Evolutionary conservation across 2,113 vertebrate genomes (phyloP).

Genomic region (Hyla sarda): DNA sequence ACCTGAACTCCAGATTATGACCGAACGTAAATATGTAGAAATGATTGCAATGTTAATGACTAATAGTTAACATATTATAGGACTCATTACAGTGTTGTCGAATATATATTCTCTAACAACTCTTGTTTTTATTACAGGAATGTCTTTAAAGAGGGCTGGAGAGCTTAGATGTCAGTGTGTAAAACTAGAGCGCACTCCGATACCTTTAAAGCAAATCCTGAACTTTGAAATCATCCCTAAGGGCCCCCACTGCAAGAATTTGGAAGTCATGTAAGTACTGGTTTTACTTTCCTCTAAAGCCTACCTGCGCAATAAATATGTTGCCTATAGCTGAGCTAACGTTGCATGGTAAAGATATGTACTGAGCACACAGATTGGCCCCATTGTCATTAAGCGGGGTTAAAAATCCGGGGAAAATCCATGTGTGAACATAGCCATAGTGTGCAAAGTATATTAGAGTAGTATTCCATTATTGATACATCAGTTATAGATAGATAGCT

Average conservation of each 20-base stretch:
- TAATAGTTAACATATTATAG: not conserved
- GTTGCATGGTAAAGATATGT: too few relatives aligned
- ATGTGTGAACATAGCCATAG: too few relatives aligned
- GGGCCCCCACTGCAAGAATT: slow-evolving; percentile 60
- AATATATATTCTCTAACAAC: not conserved
- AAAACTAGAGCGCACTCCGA: slow-evolving; percentile 8
- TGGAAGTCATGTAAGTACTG: slow-evolving; percentile 65
- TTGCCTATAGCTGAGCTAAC: not conserved
- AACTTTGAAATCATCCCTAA: slow-evolving; percentile 59
- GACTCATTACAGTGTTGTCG: not conserved
- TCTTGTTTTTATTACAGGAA: slow-evolving; percentile 63
- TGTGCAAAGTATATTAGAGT: too few relatives aligned
- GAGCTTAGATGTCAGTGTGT: slow-evolving; percentile 64
- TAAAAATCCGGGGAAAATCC: too few relatives aligned
- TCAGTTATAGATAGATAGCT: too few relatives aligned
- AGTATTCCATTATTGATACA: too few relatives aligned
- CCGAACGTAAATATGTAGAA: not conserved
- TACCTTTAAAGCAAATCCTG: slow-evolving; percentile 52
- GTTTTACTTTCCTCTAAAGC: not conserved
- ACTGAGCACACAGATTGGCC: too few relatives aligned
- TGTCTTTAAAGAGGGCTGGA: slow-evolving; percentile 61
- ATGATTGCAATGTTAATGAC: not conserved
- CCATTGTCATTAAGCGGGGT: too few relatives aligned
- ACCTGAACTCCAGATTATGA: not conserved
- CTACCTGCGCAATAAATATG: not conserved